Evolutionary conservation across 2,797 vertebrate genomes (phyloP), one percentile per base, ranked within the genome.

Genomic region (Pseudocheirus occidentalis): DNA sequence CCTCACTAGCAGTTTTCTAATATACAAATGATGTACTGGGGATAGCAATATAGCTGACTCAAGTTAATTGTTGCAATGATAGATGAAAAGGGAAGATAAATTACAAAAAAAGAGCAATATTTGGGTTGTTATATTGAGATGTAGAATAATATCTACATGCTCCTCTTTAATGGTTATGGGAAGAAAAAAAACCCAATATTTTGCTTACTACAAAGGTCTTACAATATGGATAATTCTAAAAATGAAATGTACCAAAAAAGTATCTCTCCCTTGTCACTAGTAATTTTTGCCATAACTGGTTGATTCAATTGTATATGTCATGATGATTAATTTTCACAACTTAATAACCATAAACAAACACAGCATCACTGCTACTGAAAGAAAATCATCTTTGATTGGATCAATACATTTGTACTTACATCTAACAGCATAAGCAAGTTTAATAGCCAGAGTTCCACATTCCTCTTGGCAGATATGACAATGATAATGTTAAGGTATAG

Each of bases 361-460:
- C 1, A 3, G 40, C 81, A 90, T 97, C 93, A 95, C 11, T 91
- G 94, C 5, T 81, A 21, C 40, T 92, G 7, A 55, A 93, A 93
- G 96, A 97, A 96, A 93, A 95, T 93, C 0, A 57, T 34, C 58
- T 95, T 62, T 95, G 91, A 96, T 81, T 81, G 29, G 56, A 95
- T 97, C 62, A 66, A 94, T 95, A 91, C n/a, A 92, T 93, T 52
- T 96, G 5, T 92, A 62, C 87, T 96, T 53, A 59, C 14, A 53
- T 96, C 87, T 94, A 92, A 94, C 31, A 93, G 11, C 11, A 28
- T 28, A 96, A 96, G 95, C 81, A 95, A 87, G 52, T 95, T 94
- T 94, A 40, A 57, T 1, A 31, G 92, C 89, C 90, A 27, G 16
- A 92, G n/a, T 91, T 94, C 91, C 93, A 24, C 12, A 93, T 59